Evolutionary conservation across 2,797 vertebrate genomes (phyloP), one percentile per base, ranked within the genome.

Genomic region (Hemibagrus guttatus): DNA sequence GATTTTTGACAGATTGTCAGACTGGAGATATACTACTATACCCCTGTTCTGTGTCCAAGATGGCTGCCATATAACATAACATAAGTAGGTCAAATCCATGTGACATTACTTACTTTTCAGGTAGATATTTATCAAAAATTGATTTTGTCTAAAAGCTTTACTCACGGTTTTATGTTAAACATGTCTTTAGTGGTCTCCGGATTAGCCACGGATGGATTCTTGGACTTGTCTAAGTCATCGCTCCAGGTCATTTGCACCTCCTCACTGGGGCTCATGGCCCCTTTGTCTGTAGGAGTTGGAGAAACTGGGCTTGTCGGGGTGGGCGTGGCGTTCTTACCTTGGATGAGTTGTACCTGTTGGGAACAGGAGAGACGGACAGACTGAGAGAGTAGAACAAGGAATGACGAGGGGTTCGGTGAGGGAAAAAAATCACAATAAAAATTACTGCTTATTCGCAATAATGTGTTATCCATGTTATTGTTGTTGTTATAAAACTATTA

Each of bases 141-240:
- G 6, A 52, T 39, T 82, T 28, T 28, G 63, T 5, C 19, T 54
- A 17, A 49, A 14, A 54, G 46, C 1, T 26, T 71, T 59, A 96
- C 97, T 71, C 94, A 99, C 98, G 98, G 98, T 93, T 98, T 99
- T 97, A 99, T 99, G 95, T 93, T 98, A 96, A 98, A 98, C 91
- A 96, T 95, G 91, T 99, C 98, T 93, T 96, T 99, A 92, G 95
- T 95, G 49, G 91, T 94, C 88, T 98, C 97, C 0, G 96, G 94
- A 87, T 95, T 95, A 63, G 94, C 92, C 0, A 95, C 95, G 72
- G 95, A 95, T 91, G 95, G 93, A 91, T 93, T 96, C 92, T 95
- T 97, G 84, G 95, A 95, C 92, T 97, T 98, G 90, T 96, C 96
- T n/a, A 90, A 93, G 42, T 88, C 90, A 35, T 94, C 94, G 6